These are phyloP conservation scores for Apaloderma vittatum DNA, from an alignment of 2,113 vertebrate species.

Conservation along the genomic window DNA sequence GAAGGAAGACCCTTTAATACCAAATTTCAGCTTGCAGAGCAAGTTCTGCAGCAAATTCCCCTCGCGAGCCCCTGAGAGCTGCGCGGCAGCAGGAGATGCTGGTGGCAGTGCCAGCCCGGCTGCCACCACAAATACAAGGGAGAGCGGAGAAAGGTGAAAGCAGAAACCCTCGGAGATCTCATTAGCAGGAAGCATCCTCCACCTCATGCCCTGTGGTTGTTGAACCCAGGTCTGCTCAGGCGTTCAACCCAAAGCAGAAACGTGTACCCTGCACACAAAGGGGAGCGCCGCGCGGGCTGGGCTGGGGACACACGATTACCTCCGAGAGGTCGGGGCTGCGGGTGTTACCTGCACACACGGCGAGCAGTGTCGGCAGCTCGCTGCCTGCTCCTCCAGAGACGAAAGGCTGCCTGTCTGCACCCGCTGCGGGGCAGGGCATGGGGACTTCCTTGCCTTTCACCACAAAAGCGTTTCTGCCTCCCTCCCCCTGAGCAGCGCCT, in stretches of 20 bases:
- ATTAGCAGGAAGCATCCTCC: slow-evolving; percentile 79
- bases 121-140: background rate
- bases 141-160: background rate
- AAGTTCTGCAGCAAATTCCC: background rate
- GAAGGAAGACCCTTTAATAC: background rate
- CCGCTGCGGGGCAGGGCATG: background rate
- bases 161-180: slow-evolving; percentile 81
- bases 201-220: slow-evolving; percentile 52
- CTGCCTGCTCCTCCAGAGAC: background rate
- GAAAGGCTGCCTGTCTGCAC: background rate
- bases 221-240: slow-evolving; percentile 25
- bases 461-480: background rate
- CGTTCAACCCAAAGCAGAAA: background rate
- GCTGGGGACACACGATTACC: background rate
- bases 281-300: background rate
- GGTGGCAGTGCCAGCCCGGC: background rate
- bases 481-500: background rate
- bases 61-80: background rate
- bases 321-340: background rate
- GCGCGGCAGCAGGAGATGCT: background rate
- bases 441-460: background rate
- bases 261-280: rapidly evolving
- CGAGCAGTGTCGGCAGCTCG: background rate
- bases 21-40: background rate
- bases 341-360: rapidly evolving